Evolutionary conservation across 2,797 vertebrate species (phyloP).

Genomic region (Sebastes matsubarae): DNA sequence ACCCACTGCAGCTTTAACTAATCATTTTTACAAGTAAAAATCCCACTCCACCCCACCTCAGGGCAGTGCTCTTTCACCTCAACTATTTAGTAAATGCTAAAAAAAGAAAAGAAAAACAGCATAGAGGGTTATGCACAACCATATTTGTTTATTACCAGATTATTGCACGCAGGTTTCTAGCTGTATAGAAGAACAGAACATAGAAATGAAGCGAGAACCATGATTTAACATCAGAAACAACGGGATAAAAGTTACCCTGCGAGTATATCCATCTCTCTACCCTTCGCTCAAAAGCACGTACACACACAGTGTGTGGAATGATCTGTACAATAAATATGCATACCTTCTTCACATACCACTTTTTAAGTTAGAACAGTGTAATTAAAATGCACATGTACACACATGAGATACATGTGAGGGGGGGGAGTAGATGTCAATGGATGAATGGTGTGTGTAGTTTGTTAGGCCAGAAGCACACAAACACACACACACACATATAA

Average conservation of each 20-base stretch:
- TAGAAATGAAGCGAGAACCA: slow-evolving; percentile 12
- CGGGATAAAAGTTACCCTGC: slow-evolving; percentile 12
- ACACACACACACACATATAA: slow-evolving; percentile 7
- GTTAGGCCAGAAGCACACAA: slow-evolving; percentile 10
- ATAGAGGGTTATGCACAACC: slow-evolving; percentile 3
- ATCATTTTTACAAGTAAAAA: no score
- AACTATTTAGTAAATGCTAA: neutral
- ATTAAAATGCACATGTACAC: slow-evolving; percentile 34
- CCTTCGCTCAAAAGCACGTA: slow-evolving; percentile 29
- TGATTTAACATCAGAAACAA: slow-evolving; percentile 32
- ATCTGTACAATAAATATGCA: slow-evolving; percentile 58
- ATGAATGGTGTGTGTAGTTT: neutral
- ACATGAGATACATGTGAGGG: slow-evolving; percentile 11
- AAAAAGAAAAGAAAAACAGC: neutral
- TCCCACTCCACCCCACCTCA: no score
- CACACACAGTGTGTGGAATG: slow-evolving; percentile 66
- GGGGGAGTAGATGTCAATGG: neutral
- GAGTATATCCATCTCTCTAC: slow-evolving; percentile 13
- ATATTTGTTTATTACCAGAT: slow-evolving; percentile 57
- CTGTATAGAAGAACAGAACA: slow-evolving; percentile 39
- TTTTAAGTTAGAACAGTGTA: slow-evolving; percentile 29
- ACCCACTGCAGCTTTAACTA: no score
- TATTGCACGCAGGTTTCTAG: slow-evolving; percentile 53
- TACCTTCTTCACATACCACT: slow-evolving; percentile 27
- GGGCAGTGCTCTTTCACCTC: neutral